A percentile compares a stretch with the other conserved stretches of the same genome.
Conservation (phyloP, 1,140 invertebrate species). For the Triops longicaudatus region DNA sequence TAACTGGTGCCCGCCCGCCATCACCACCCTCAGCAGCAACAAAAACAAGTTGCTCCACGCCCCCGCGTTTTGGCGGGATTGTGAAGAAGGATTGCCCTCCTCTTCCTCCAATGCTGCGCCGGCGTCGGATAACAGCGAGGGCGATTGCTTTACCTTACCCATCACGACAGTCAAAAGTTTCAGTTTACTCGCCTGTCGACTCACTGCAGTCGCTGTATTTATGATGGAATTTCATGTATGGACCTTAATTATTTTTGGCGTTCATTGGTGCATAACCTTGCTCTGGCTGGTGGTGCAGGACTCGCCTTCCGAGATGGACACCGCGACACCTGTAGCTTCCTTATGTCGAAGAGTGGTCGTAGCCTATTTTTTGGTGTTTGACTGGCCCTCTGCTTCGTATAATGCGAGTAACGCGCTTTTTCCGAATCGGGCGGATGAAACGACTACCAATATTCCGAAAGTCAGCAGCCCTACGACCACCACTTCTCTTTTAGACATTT, state of each 20-base stretch:
- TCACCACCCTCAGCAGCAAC: not conserved
- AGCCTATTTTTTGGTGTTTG: slow-evolving; percentile 26
- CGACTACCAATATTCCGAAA: slow-evolving; percentile 5
- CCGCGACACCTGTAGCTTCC: slow-evolving; percentile 23
- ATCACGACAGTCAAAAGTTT: slow-evolving; percentile 23
- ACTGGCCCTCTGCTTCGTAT: slow-evolving; percentile 26
- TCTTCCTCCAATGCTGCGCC: not conserved
- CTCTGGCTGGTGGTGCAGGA: slow-evolving; percentile 28
- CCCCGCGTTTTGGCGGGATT: not conserved
- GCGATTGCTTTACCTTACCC: slow-evolving; percentile 19
- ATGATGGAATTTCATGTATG: slow-evolving; percentile 28
- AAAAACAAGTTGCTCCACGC: not conserved
- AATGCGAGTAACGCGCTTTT: not conserved
- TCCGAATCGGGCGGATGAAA: slow-evolving; percentile 13
- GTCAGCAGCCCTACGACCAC: slow-evolving; percentile 12
- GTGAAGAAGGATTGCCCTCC: not conserved
- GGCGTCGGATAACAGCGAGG: not conserved
- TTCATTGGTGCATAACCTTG: slow-evolving; percentile 27
- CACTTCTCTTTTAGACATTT: slow-evolving; percentile 23
- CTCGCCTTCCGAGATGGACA: slow-evolving; percentile 23
- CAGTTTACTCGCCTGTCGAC: slow-evolving; percentile 28
- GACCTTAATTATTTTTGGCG: slow-evolving; percentile 27
- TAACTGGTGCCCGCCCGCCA: not conserved
- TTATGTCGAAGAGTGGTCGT: slow-evolving; percentile 23
- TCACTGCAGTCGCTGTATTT: slow-evolving; percentile 27